Evolutionary conservation across 2,797 vertebrate species (phyloP), one percentile per base, ranked within the genome.

Genomic region (Sebastes oblongus): DNA sequence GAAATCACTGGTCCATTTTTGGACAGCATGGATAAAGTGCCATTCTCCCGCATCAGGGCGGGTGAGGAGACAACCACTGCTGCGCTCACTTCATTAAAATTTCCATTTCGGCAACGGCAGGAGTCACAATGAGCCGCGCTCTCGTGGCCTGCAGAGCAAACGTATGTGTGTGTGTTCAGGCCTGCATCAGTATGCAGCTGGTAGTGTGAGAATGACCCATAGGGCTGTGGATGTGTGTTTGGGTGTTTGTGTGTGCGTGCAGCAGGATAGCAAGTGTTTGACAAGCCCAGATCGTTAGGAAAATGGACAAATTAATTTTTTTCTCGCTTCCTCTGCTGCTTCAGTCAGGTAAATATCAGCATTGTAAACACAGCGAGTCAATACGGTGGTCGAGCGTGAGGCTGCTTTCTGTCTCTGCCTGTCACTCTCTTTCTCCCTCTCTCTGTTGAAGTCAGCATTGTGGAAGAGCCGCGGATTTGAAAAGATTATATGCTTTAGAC

Each of bases 51-150:
- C 79, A 70, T 42, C 64, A 66, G 87, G 67, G 77, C 68, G 30
- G 50, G 36, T 11, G 71, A 81, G 59, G 42, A 68, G 68, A 81
- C 59, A 66, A 72, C 79, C 81, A 83, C 84, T 30, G 54, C 88
- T 87, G 86, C 10, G 58, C 83, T 82, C 81, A 85, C 87, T 92
- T 91, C 88, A 93, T 93, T 93, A 91, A 92, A 88, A 93, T 91
- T 86, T 91, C 86, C 85, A 93, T 93, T 93, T 91, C 61, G 75
- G 72, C 68, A 77, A 58, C 86, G 72, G 92, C 90, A 75, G 89
- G 92, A 89, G 89, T 84, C 78, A 73, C 84, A 85, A 81, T 80
- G 78, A 90, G 81, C 54, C 66, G 7, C 72, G 82, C 80, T 82
- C 81, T 69, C 2, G 9, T 77, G 75, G 78, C 78, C 87, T 67